A percentile compares a stretch with the other conserved stretches of the same genome.
Conservation (phyloP, 2,113 vertebrate genomes). For the Erythrolamprus reginae region DNA sequence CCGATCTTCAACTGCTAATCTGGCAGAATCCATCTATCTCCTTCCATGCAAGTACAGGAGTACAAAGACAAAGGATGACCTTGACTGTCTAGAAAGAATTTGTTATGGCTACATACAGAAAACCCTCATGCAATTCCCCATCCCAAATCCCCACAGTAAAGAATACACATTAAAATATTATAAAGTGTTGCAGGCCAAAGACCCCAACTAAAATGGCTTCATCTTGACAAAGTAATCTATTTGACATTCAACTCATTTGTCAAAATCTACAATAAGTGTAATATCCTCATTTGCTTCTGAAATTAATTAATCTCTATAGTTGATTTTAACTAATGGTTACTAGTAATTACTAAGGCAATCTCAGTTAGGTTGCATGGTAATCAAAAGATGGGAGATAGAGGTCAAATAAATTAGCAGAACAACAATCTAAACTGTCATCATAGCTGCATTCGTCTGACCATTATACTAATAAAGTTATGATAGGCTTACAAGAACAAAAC, state of each 20-base stretch:
- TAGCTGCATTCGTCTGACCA: neutral
- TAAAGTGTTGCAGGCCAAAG: too few relatives aligned
- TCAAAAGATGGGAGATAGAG: slow-evolving; percentile 27
- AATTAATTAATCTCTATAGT: slow-evolving; percentile 32
- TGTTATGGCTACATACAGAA: too few relatives aligned
- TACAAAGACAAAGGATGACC: too few relatives aligned
- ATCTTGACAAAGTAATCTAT: neutral
- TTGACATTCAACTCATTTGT: neutral
- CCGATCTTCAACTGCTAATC: too few relatives aligned
- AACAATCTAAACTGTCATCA: slow-evolving; percentile 15
- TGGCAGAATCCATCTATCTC: too few relatives aligned
- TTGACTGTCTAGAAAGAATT: too few relatives aligned
- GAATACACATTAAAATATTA: too few relatives aligned
- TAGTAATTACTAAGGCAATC: slow-evolving; percentile 27
- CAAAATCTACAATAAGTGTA: neutral
- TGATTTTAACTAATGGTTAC: slow-evolving; percentile 31
- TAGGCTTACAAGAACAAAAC: slow-evolving; percentile 21
- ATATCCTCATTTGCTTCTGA: slow-evolving; percentile 13
- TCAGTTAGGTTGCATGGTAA: neutral
- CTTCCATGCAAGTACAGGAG: too few relatives aligned
- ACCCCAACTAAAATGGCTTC: too few relatives aligned
- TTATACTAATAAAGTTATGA: slow-evolving; percentile 20
- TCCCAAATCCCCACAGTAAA: too few relatives aligned
- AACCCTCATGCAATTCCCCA: too few relatives aligned
- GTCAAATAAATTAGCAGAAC: slow-evolving; percentile 18